Conservation (phyloP, 2,113 vertebrate species). For the Crotalus helleri region DNA sequence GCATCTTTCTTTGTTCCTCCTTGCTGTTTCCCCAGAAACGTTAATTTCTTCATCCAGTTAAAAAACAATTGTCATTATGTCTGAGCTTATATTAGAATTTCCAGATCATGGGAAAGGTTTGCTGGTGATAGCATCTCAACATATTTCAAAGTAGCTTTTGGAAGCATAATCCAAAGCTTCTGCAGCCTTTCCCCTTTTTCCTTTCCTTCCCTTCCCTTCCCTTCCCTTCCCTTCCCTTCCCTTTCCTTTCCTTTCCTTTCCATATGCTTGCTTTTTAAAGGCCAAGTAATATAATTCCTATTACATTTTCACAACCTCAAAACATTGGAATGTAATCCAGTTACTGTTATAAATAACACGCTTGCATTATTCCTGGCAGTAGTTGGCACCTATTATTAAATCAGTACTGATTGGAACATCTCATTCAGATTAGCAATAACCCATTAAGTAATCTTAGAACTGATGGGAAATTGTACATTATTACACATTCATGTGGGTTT, state of each 20-base stretch:
- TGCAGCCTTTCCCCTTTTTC: neutral
- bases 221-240: too few species aligned
- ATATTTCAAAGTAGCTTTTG: neutral
- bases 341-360: constrained; percentile 25
- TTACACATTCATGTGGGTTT: constrained; percentile 53
- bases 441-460: constrained; percentile 55
- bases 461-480: constrained; percentile 45
- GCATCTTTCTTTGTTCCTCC: neutral
- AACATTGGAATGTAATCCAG: constrained; percentile 32
- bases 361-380: constrained; percentile 44
- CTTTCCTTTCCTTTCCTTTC: neutral
- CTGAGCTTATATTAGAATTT: neutral
- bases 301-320: neutral
- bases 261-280: neutral
- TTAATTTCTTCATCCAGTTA: neutral
- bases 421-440: constrained; percentile 49
- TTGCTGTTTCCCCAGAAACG: neutral
- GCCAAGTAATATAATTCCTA: accelerated
- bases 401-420: constrained; percentile 59
- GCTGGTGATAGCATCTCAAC: neutral
- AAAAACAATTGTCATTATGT: neutral
- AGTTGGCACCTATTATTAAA: constrained; percentile 59
- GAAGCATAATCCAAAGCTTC: neutral
- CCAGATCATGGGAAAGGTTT: neutral
- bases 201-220: too few species aligned